These are phyloP conservation scores for Aptenodytes forsteri DNA, from an alignment of 2,113 vertebrate genomes.

Conservation along the genomic window DNA sequence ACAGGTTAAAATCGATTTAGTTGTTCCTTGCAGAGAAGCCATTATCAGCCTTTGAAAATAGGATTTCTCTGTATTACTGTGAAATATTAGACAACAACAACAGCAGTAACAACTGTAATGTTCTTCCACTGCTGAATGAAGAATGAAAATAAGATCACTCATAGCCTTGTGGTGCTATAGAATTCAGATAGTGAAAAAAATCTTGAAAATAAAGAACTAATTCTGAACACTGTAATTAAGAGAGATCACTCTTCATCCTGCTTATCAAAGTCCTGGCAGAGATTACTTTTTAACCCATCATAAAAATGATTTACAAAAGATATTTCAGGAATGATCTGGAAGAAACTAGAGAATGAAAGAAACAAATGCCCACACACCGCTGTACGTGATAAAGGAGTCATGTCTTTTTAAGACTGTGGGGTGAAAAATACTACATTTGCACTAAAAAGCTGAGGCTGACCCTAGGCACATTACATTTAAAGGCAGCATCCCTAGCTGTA, in stretches of 20 bases:
- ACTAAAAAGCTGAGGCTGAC: not conserved
- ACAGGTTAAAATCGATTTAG: not conserved
- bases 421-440: not conserved
- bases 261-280: not conserved
- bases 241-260: not conserved
- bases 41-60: not conserved
- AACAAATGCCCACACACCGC: accelerated
- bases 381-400: accelerated
- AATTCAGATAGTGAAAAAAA: not conserved
- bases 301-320: not conserved
- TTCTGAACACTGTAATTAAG: not conserved
- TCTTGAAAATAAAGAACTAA: not conserved
- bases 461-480: not conserved
- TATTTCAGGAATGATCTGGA: not conserved
- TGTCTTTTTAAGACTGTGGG: not conserved
- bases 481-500: not conserved
- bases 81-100: not conserved
- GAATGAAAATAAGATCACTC: not conserved
- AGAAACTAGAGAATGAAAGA: not conserved
- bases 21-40: not conserved
- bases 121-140: not conserved
- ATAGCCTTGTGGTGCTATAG: not conserved
- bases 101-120: not conserved
- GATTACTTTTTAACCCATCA: not conserved
- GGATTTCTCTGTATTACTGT: not conserved